A percentile compares a stretch with the other conserved stretches of the same genome.
Conservation (phyloP, 2,113 vertebrate genomes). For the Acinonyx jubatus region DNA sequence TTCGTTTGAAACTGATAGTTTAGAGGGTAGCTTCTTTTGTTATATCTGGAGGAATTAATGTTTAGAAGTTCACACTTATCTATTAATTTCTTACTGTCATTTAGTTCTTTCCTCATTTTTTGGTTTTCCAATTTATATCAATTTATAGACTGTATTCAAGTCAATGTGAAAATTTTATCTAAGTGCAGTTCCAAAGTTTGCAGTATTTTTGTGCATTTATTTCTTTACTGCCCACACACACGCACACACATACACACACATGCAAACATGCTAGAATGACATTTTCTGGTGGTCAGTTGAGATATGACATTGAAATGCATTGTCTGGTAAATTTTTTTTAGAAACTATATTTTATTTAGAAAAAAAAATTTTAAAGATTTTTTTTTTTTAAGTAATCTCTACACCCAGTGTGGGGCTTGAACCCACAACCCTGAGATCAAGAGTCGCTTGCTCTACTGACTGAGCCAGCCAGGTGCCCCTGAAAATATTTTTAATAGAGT, state of each 20-base stretch:
- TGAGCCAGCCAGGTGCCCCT: background rate
- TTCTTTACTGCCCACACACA: background rate
- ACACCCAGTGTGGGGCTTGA: background rate
- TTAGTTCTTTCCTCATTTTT: background rate
- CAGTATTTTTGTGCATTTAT: conserved; percentile 10
- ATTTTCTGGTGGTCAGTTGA: background rate
- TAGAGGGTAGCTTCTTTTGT: background rate
- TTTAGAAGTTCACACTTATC: background rate
- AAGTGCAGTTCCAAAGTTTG: conserved; percentile 3
- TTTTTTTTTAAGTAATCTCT: background rate
- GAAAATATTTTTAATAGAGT: background rate
- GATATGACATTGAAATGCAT: background rate
- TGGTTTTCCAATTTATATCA: background rate
- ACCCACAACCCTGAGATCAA: background rate
- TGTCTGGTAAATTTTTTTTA: background rate
- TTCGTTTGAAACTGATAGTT: background rate
- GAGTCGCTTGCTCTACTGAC: too few relatives aligned
- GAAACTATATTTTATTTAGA: background rate
- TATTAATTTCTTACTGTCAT: background rate
- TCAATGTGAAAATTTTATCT: background rate
- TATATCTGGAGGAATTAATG: background rate
- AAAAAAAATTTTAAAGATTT: background rate
- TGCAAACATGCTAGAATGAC: background rate
- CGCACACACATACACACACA: rapidly evolving
- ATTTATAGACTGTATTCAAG: background rate